Base-by-base conservation (phyloP, 2,888 invertebrate genomes). In the Hemithea aestivaria region DNA sequence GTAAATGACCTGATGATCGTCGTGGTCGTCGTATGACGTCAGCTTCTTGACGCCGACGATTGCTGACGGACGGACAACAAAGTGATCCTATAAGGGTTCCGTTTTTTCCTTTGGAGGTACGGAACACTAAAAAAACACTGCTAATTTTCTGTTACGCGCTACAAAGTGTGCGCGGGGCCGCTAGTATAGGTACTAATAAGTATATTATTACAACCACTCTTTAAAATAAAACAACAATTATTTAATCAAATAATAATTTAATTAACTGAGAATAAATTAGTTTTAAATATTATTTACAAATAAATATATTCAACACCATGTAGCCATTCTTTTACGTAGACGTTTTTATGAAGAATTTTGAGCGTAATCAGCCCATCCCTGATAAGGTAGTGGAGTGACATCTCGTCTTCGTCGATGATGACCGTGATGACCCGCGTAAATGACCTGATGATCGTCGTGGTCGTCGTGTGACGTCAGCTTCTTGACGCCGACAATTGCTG, bases 11-110 rank as follows among this genome's bases (percentile, higher is more conserved):
- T 90, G 90, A 49, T 90, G 90, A 35, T 90, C 89, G 3, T 90
- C 90, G 23, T 85, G 81, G 11, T 88, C 88, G 2, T 89, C 89
- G 11, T 90, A 90, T 1, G 91, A 89, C 0, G 92, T 75, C 35
- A 93, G 73, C 46, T 93, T 92, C 79, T 94, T 94, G 25, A 93
- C 81, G 1, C 93, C 94, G 1, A 94, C 89, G 25, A 94, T 88
- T n/a, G 91, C 88, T 25, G 94, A 92, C 37, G 94, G 78, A n/a
- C n/a, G n/a, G n/a, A n/a, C n/a, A n/a, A n/a, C n/a, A n/a, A n/a
- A n/a, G n/a, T n/a, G n/a, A n/a, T n/a, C n/a, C n/a, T n/a, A n/a
- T n/a, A n/a, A n/a, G n/a, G n/a, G n/a, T n/a, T n/a, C n/a, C n/a
- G n/a, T n/a, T n/a, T n/a, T n/a, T n/a, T n/a, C n/a, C n/a, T n/a